Evolutionary conservation across 2,888 invertebrate genomes (phyloP), one percentile per base, ranked within the genome.

Genomic region (Bugula neritina): DNA sequence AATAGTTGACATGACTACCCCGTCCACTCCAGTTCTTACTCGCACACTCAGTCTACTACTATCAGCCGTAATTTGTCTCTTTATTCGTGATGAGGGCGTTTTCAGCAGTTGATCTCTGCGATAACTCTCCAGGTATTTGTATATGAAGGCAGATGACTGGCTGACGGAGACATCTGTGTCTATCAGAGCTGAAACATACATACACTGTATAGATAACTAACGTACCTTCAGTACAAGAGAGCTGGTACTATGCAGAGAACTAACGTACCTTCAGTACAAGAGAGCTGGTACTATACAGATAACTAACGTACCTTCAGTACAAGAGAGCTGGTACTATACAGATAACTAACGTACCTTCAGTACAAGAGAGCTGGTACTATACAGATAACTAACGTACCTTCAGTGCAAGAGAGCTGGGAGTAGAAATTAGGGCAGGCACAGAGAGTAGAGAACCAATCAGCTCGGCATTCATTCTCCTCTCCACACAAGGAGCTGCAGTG

Each of bases 391-490:
- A 31, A 29, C 57, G 73, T 75, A 84, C 84, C 81, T 77, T 87
- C 86, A 58, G 88, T 87, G 80, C 96, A 96, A 80, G 92, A 91
- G 0, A 91, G 90, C 0, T 94, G 91, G 25, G 90, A 87, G 1
- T 91, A 83, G 57, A 87, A 86, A 17, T 86, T 87, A 5, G 80
- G 77, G 76, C 87, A 87, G 1, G 77, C 74, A 77, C 86, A 86
- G 90, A 92, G 77, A 87, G 89, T 80, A 89, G 92, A 76, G 77
- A 89, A 90, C 95, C 95, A 95, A 74, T 90, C 89, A 81, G 95
- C 94, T 75, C 91, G 87, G 81, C 96, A 96, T 63, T 87, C 86
- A 0, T 90, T 91, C 72, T 86, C 87, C 29, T 88, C 87, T 13
- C 88, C 88, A 79, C 91, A 91, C 0, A 86, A 83, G 5, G 82